Conservation (phyloP, 2,113 vertebrate genomes). For the Sakesphorus luctuosus region DNA sequence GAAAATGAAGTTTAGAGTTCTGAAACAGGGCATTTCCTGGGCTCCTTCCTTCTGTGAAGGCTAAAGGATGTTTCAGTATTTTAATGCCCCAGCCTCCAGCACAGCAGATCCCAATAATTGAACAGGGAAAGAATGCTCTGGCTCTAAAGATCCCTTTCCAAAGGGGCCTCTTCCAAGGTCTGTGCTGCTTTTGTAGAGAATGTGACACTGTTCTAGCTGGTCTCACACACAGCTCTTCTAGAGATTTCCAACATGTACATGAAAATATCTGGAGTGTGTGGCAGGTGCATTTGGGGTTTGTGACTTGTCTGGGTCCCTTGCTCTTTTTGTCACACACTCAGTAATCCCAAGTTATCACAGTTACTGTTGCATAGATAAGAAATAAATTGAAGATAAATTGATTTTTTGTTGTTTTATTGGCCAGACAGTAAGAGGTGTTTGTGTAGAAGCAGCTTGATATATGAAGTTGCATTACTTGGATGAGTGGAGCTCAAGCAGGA, state of each 20-base stretch:
- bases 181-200: background rate
- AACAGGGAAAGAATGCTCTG: background rate
- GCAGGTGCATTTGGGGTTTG: background rate
- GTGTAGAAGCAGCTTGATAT: background rate
- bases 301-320: background rate
- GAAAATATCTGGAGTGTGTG: background rate
- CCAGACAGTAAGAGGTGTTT: background rate
- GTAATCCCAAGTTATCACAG: background rate
- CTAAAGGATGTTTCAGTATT: background rate
- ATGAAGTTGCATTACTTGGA: background rate
- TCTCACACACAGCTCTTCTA: background rate
- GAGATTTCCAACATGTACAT: background rate
- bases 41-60: background rate
- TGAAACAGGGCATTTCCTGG: background rate
- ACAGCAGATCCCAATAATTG: background rate
- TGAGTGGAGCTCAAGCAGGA: background rate
- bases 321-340: background rate
- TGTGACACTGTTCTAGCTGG: background rate
- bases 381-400: background rate
- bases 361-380: background rate
- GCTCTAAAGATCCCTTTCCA: background rate
- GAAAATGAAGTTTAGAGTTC: background rate
- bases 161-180: background rate
- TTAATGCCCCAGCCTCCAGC: background rate
- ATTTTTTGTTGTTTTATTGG: background rate